Conservation (phyloP, 2,888 invertebrate genomes). For the Sesamia inferens region DNA sequence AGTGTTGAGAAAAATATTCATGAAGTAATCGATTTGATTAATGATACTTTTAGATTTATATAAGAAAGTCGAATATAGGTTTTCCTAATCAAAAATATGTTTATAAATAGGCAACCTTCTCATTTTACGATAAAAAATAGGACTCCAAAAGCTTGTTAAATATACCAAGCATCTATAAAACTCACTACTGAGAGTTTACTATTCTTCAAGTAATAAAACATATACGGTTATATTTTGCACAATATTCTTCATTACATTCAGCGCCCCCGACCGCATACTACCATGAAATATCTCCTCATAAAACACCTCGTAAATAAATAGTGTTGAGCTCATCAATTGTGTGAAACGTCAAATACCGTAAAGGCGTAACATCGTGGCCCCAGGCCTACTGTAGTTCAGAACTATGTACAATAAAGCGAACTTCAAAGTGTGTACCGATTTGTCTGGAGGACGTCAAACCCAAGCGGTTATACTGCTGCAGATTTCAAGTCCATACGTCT, state of each 20-base stretch:
- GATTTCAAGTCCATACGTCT: constrained; percentile 54
- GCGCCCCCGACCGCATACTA: constrained; percentile 25
- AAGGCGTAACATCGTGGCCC: constrained; percentile 32
- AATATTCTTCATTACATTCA: constrained; percentile 22
- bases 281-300: constrained; percentile 39
- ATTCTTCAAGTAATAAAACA: constrained; percentile 8
- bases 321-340: constrained; percentile 50
- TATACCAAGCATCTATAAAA: not conserved
- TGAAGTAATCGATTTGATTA: not conserved
- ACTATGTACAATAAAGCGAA: constrained; percentile 59
- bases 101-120: no score
- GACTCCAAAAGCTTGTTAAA: not conserved
- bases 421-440: constrained; percentile 55
- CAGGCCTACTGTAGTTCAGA: constrained; percentile 49
- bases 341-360: constrained; percentile 49
- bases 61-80: not conserved
- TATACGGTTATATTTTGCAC: not conserved
- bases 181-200: not conserved
- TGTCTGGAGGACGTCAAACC: constrained; percentile 59
- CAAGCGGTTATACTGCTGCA: constrained; percentile 51
- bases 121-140: not conserved
- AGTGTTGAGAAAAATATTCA: not conserved
- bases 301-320: constrained; percentile 47
- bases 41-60: not conserved
- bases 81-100: not conserved